Evolutionary conservation across 2,113 vertebrate genomes (phyloP), one percentile per base, ranked within the genome.

Genomic region (Sitta europaea): DNA sequence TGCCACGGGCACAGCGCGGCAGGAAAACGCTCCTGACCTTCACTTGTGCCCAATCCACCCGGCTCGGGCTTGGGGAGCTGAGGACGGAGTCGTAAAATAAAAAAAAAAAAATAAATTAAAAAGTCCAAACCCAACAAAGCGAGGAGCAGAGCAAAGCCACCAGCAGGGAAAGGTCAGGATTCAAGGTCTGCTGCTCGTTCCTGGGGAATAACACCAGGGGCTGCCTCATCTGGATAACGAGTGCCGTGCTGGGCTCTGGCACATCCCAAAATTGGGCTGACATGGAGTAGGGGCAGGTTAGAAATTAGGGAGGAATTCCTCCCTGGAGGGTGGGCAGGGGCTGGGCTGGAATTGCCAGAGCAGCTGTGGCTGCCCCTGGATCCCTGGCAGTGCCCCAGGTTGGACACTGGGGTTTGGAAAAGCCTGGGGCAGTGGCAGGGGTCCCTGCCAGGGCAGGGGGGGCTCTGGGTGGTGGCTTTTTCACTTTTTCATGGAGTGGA

Each of bases 151-250:
- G 40, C 50, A 43, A 24, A 2, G 9, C 27, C 31, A 50, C 20
- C 58, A 42, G 11, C 58, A 42, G 12, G 36, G 59, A 86, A 82
- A 96, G 92, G 94, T 92, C 87, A 95, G n/a, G 18, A 40, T 83
- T 74, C 88, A 88, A 95, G 90, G 86, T 74, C 78, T 90, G 73
- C 78, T 71, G 74, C 63, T 88, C 73, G 8, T 53, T 53, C 57
- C 9, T 43, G 62, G 68, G 74, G 84, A 88, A 79, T 48, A 75
- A 61, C 66, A 54, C 50, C 76, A 31, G 51, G 86, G 79, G 71
- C 50, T 28, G 85, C 50, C 59, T 89, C 5, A 0, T 95, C 29
- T 86, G 83, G 86, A 74, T 92, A 61, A 68, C 22, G n/a, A 4
- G 22, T 29, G 73, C 70, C 16, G 1, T 63, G 36, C 63, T n/a